Evolutionary conservation across 2,113 vertebrate genomes (phyloP), one percentile per base, ranked within the genome.

Genomic region (Ctenomys sociabilis): DNA sequence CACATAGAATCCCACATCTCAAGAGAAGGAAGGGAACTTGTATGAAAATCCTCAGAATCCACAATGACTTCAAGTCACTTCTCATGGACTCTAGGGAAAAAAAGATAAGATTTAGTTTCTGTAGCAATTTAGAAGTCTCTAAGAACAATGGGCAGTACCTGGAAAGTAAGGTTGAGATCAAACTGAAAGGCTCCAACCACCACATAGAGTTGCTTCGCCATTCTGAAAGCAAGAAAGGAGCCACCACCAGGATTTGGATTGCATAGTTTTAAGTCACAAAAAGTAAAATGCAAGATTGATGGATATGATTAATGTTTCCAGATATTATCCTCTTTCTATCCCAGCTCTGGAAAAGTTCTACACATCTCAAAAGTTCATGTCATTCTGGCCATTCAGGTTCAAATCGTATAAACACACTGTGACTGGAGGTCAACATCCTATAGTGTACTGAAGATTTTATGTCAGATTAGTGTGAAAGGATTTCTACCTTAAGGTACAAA

Each of bases 111-210:
- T 91, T 88, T 90, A 88, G n/a, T 14, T 32, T 61, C 6, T 90
- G 64, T 45, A 7, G 26, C 89, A 73, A 61, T 7, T 32, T 59
- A 9, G 16, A 21, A 95, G n/a, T 85, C 28, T 96, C 49, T 57
- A 75, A 57, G 81, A 92, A 90, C n/a, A 92, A 88, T 82, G 61
- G 90, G 93, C 26, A 90, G 85, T 22, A 93, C 35, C 49, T 94
- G n/a, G 24, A 96, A 92, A 43, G 16, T 35, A 96, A 94, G 35
- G 16, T 83, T 91, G 49, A 37, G 3, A 72, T 90, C 40, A 93
- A 26, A 92, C 6, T 80, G 10, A 94, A 95, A 94, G 37, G 21
- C 24, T 24, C 92, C 85, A 9, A 81, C 91, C 43, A 88, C n/a
- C 49, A 88, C 83, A 87, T 75, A 84, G 3, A 70, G 59, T 89